Conservation (phyloP, 2,888 invertebrate genomes). For the Thereva unica region DNA sequence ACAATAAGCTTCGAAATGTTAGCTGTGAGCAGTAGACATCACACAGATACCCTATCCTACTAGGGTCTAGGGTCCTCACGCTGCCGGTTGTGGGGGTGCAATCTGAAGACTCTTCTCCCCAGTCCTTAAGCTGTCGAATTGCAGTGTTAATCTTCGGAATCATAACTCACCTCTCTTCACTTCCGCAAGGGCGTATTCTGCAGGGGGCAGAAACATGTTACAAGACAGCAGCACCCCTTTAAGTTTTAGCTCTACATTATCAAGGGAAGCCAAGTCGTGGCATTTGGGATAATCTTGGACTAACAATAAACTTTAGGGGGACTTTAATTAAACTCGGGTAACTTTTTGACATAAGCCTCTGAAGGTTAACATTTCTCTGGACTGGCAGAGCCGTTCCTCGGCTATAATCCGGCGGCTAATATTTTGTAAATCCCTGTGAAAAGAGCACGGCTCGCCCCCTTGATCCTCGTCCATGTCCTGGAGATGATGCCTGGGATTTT, state of each 20-base stretch:
- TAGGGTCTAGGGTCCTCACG: no score
- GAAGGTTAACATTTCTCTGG: constrained; percentile 29
- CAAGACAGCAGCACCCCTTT: not conserved
- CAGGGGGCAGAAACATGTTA: no score
- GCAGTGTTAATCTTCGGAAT: no score
- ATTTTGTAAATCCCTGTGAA: constrained; percentile 25
- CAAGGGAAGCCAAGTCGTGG: constrained; percentile 26
- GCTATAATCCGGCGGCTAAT: constrained; percentile 28
- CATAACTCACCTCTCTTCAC: no score
- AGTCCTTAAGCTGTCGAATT: no score
- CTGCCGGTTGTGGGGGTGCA: no score
- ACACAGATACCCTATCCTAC: no score
- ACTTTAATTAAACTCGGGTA: constrained; percentile 28
- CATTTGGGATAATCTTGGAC: constrained; percentile 27
- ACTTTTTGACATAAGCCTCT: constrained; percentile 29
- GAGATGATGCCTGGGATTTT: not conserved
- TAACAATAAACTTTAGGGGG: constrained; percentile 27
- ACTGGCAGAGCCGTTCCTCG: constrained; percentile 10
- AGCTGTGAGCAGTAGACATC: no score
- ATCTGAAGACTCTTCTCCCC: no score
- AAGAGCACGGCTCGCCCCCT: not conserved
- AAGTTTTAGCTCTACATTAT: constrained; percentile 22
- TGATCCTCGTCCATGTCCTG: no score
- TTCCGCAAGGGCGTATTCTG: no score
- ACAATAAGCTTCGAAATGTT: no score